Base-by-base conservation (phyloP, 2,888 invertebrate species). In the Apodemia zela region DNA sequence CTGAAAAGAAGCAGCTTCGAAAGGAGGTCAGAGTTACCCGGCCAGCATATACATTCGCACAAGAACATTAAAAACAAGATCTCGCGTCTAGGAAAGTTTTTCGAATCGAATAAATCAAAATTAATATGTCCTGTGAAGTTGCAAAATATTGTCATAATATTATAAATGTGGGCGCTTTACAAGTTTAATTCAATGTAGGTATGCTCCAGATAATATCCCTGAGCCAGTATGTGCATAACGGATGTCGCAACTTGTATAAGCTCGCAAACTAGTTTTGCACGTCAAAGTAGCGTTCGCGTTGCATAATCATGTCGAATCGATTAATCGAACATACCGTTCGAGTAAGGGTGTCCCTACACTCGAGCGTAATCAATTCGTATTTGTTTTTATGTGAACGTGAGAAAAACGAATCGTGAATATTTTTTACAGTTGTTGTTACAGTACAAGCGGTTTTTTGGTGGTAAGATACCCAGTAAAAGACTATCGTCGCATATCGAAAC, bases 201-300 rank as follows among this genome's bases (percentile, higher is more conserved):
- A 54, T 54, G 54, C 54, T 54, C 25, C 54, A 54, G 54, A 54
- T 54, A 54, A 54, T 38, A 17, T 59, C 59, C 33, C 59, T 10
- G 35, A 38, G 38, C 54, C 21, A 54, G 57, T 63, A 17, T 17
- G 49, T 64, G 60, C 61, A 63, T 62, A 65, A 63, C 54, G 54
- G 68, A 62, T 67, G 66, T 69, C 61, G 69, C 65, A 69, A 69
- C 58, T 62, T 63, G 63, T 59, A 63, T 57, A 62, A 66, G 65
- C 65, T 63, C 60, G 60, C 65, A 65, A 67, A 66, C 71, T 67
- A 69, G 66, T 68, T 67, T 60, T 60, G 60, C 65, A 54, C 66
- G 69, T 66, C 64, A 66, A 66, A 62, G 51, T 45, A 58, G 57
- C 59, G 60, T 58, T 69, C 69, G 69, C 68, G 66, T 68, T 69